phyloP scores from a whole-genome alignment of 2,888 invertebrate species.

The Myathropa florea region DNA sequence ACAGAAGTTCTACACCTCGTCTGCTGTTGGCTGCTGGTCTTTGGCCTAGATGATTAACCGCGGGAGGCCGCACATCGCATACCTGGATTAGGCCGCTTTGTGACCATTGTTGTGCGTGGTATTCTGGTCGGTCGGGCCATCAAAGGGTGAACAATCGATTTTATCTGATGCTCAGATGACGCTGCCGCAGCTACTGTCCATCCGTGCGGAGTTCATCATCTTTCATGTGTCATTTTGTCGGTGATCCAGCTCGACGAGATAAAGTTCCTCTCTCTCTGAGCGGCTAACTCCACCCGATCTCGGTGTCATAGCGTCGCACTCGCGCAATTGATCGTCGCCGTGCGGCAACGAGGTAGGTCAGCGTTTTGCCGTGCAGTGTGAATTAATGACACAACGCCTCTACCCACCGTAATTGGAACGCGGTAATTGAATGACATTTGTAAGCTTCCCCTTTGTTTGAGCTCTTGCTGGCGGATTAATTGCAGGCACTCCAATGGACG shows the following conservation, averaged over 20 bases:
- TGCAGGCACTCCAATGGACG: constrained; percentile 46
- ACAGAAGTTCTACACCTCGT: constrained; percentile 50
- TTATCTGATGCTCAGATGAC: constrained; percentile 69
- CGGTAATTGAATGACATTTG: constrained; percentile 70
- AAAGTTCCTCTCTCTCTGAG: constrained; percentile 18
- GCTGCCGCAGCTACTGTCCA: constrained; percentile 68
- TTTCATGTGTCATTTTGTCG: constrained; percentile 70
- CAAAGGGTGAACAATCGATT: constrained; percentile 67
- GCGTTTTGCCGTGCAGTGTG: constrained; percentile 42
- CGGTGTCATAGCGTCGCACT: constrained; percentile 54
- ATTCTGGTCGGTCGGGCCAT: constrained; percentile 53
- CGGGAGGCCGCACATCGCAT: constrained; percentile 30
- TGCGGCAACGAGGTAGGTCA: constrained; percentile 63
- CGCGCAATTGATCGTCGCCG: constrained; percentile 58
- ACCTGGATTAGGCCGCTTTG: constrained; percentile 40
- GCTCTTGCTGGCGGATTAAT: constrained; percentile 54
- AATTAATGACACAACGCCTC: constrained; percentile 69
- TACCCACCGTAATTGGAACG: constrained; percentile 59
- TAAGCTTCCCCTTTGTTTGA: constrained; percentile 42
- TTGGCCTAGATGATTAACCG: constrained; percentile 62
- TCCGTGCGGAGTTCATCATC: constrained; percentile 62
- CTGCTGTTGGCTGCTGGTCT: constrained; percentile 41
- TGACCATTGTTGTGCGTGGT: constrained; percentile 38
- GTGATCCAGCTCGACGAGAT: constrained; percentile 55
- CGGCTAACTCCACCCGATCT: constrained; percentile 24